phyloP scores from a whole-genome alignment of 2,113 vertebrate species.

The Danio rerio region GRCz12tu NC_133186.1:41144501-41145000 shows the following conservation, averaged over 20 bases:
- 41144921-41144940: too few relatives aligned
- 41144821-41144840: conserved; percentile 24
- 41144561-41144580: neutral
- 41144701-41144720: conserved; percentile 1
- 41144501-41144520: too few relatives aligned
- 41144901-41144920: neutral
- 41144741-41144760: conserved; percentile 37
- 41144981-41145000: too few relatives aligned
- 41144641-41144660: neutral
- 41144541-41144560: too few relatives aligned
- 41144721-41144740: conserved; percentile 29
- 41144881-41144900: conserved; percentile 9
- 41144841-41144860: neutral
- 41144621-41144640: neutral
- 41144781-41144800: conserved; percentile 36
- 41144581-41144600: neutral
- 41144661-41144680: neutral
- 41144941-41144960: too few relatives aligned
- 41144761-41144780: conserved; percentile 30
- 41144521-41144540: too few relatives aligned
- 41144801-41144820: conserved; percentile 28
- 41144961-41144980: too few relatives aligned
- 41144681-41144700: conserved; percentile 22
- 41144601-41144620: neutral
- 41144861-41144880: neutral